Base-by-base conservation (phyloP, 1,140 invertebrate genomes). In the Caenorhabditis latens region DNA sequence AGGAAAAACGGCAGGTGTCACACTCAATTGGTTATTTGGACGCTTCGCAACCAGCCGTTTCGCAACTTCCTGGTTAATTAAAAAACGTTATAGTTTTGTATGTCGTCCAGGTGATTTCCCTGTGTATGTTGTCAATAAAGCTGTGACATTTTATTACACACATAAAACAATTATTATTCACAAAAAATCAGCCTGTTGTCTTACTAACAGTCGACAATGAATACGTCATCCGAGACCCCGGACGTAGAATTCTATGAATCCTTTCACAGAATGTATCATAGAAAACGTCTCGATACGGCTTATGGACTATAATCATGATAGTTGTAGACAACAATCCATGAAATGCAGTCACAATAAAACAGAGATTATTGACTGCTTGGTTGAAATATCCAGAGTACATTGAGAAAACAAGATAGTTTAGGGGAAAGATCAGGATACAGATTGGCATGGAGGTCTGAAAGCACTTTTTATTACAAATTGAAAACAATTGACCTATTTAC, bases 381-480 rank as follows among this genome's bases (percentile, higher is more conserved):
- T 71, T 71, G 42, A 71, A 71, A n/a, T 71, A 71, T 71, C 42
- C 65, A 4, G 65, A 19, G 14, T 43, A 71, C 65, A 71, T 71
- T 71, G 65, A 71, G 19, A 71, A 43, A 0, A 42, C 65, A 0
- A 71, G 42, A 8, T 71, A 71, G 65, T 16, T 43, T 0, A 43
- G 16, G 4, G 65, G 65, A 71, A 71, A n/a, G 6, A 71, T 71
- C 1, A 71, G 21, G 11, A 71, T 46, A 4, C 14, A 19, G 19
- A 71, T 71, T 32, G 65, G 65, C 65, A 71, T 43, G 6, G 65
- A 46, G 19, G 65, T 71, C 65, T 71, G 57, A 21, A 61, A 21
- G 8, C n/a, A 1, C 32, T 32, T 32, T 32, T 32, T 32, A 1
- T 32, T 32, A 32, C 32, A 32, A 32, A 32, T 32, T 32, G 32